These are phyloP conservation scores for Calidris pygmaea DNA, from an alignment of 2,113 vertebrate genomes.

Conservation along the genomic window DNA sequence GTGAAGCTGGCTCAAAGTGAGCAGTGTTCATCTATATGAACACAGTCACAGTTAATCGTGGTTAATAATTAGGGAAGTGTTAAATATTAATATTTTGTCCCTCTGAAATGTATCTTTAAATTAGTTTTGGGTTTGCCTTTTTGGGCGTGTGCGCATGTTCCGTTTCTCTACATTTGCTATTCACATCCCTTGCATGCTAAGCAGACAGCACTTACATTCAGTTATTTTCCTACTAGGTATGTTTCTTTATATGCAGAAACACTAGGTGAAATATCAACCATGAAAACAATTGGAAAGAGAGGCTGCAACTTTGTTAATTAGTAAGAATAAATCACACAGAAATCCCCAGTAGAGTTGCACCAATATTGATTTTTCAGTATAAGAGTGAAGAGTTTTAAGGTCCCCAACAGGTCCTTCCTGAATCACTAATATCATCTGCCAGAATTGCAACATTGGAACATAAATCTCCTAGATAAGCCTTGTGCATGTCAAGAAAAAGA, in stretches of 20 bases:
- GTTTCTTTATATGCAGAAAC: neutral
- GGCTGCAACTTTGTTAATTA: neutral
- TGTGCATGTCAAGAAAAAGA: neutral
- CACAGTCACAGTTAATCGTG: neutral
- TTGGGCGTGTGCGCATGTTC: accelerated
- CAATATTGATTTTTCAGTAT: conserved; percentile 49
- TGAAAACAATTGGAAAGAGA: neutral
- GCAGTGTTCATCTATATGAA: neutral
- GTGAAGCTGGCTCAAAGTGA: neutral
- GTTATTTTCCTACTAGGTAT: neutral
- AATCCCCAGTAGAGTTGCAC: neutral
- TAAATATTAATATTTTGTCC: neutral
- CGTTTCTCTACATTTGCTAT: neutral
- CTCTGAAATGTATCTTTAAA: neutral
- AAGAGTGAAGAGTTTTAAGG: neutral
- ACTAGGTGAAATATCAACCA: neutral
- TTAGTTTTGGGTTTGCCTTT: neutral
- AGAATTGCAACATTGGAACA: neutral
- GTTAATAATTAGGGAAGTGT: neutral
- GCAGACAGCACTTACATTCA: neutral
- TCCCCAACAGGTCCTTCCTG: neutral
- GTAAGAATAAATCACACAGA: conserved; percentile 1
- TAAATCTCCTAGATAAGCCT: conserved; percentile 12
- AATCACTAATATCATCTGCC: conserved; percentile 49
- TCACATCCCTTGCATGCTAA: neutral